Conservation (phyloP, 2,797 vertebrate genomes). For the Siniperca undulata region DNA sequence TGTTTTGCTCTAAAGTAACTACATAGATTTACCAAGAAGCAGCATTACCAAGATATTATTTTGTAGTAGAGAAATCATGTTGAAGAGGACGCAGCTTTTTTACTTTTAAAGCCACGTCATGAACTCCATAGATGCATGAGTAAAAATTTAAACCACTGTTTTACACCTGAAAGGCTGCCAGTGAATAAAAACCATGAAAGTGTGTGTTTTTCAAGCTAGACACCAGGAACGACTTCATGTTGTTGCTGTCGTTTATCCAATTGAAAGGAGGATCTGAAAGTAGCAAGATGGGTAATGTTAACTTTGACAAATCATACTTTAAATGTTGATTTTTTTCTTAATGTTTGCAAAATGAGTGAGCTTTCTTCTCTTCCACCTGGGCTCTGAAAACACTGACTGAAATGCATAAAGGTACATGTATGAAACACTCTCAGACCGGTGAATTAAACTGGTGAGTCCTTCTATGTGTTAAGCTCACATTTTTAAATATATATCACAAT, state of each 20-base stretch:
- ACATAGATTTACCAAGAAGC: no score
- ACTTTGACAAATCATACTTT: not conserved
- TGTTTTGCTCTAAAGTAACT: no score
- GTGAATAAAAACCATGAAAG: not conserved
- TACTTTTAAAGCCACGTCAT: no score
- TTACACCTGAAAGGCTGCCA: no score
- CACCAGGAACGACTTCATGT: not conserved
- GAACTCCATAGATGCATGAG: no score
- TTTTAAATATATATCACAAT: not conserved
- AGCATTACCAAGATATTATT: no score
- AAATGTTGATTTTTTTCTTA: not conserved
- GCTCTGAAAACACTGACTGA: not conserved
- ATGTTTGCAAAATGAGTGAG: not conserved
- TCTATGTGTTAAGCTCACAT: not conserved
- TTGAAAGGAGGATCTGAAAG: slow-evolving; percentile 2
- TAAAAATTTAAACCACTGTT: no score
- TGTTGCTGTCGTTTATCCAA: slow-evolving; percentile 12
- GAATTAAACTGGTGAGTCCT: not conserved
- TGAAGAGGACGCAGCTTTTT: no score
- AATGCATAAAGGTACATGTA: not conserved
- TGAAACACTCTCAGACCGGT: not conserved
- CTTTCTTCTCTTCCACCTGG: not conserved
- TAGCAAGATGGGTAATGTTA: slow-evolving; percentile 21
- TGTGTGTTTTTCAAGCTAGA: not conserved
- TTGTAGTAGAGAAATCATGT: no score